Evolutionary conservation across 2,888 invertebrate genomes (phyloP).

Genomic region (Stramonita haemastoma): DNA sequence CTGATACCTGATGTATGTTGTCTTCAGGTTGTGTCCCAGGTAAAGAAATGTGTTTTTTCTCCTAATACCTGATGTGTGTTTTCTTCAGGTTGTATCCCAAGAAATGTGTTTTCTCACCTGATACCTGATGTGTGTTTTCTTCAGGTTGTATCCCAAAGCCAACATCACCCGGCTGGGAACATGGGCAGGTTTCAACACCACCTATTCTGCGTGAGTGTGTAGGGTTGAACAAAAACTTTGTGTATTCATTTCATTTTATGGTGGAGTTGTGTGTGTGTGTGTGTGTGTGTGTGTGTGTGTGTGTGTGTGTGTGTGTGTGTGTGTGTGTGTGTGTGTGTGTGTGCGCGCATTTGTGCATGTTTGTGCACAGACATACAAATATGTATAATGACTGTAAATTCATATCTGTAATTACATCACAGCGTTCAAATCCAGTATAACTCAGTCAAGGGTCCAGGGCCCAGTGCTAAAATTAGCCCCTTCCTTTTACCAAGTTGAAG

Average conservation of each 20-base stretch:
- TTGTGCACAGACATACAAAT: not conserved
- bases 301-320: not conserved
- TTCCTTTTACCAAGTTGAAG: no score
- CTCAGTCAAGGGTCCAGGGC: no score
- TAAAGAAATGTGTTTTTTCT: slow-evolving; percentile 67
- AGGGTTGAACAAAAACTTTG: not conserved
- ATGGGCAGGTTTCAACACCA: slow-evolving; percentile 82
- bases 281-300: not conserved
- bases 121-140: slow-evolving; percentile 27
- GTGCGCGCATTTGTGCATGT: not conserved
- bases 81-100: slow-evolving; percentile 84
- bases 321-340: not conserved
- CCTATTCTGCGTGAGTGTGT: slow-evolving; percentile 59
- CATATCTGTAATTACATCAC: no score
- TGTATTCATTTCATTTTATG: not conserved
- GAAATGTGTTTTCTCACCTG: no score
- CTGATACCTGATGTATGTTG: not conserved
- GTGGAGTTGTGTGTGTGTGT: not conserved
- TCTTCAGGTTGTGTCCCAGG: slow-evolving; percentile 84
- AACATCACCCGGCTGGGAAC: slow-evolving; percentile 82
- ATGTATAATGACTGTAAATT: no score
- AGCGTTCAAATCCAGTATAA: no score
- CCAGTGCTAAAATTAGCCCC: no score
- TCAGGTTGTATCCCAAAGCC: slow-evolving; percentile 85
- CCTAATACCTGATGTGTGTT: not conserved